These are phyloP conservation scores for Kryptolebias ocellatus DNA, from an alignment of 2,797 vertebrate genomes.

Conservation along the genomic window DNA sequence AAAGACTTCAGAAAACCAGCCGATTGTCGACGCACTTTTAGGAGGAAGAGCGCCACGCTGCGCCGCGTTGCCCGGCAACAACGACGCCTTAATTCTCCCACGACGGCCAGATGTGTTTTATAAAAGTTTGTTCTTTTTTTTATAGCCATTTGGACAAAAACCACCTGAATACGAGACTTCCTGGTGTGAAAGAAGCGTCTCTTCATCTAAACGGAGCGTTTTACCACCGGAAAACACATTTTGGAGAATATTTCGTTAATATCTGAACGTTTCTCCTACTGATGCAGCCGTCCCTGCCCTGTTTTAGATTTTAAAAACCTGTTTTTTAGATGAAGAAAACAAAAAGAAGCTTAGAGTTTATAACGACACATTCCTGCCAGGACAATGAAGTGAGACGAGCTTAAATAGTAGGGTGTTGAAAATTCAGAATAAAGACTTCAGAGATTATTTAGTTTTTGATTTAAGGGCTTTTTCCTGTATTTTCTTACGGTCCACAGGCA, in stretches of 20 bases:
- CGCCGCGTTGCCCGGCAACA: too few species aligned
- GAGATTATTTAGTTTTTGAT: not conserved
- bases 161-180: not conserved
- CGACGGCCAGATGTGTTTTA: not conserved
- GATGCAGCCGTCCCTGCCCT: too few species aligned
- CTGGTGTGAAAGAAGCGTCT: not conserved
- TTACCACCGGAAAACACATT: too few species aligned
- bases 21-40: conserved; percentile 24
- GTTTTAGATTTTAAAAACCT: too few species aligned
- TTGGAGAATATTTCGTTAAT: not conserved
- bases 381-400: too few species aligned
- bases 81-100: too few species aligned
- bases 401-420: not conserved
- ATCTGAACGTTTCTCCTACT: not conserved
- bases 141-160: not conserved
- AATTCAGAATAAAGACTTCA: not conserved
- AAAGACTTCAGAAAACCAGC: conserved; percentile 28
- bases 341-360: too few species aligned
- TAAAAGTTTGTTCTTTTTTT: not conserved
- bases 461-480: not conserved
- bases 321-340: too few species aligned
- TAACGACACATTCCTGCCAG: too few species aligned
- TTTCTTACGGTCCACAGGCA: not conserved
- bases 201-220: conserved; percentile 3
- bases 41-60: not conserved